These are phyloP conservation scores for Cryptus armator DNA, from an alignment of 2,888 invertebrate genomes.

Conservation along the genomic window DNA sequence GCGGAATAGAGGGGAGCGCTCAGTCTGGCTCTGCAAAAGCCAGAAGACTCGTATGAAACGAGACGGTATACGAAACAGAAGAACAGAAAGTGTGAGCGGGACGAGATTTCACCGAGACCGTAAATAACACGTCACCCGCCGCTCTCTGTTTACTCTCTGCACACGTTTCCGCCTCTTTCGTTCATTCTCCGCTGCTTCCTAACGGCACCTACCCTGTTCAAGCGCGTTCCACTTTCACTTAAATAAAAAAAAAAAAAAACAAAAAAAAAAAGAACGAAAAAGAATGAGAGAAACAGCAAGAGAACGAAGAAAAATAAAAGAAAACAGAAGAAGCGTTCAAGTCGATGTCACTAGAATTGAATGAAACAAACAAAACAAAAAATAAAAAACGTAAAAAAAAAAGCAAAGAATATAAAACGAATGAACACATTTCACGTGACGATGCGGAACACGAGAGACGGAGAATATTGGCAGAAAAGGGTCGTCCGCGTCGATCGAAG, in stretches of 20 bases:
- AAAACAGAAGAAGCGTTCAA: constrained; percentile 43
- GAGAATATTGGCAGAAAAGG: constrained; percentile 62
- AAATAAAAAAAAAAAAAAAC: constrained; percentile 7
- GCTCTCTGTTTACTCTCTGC: constrained; percentile 26
- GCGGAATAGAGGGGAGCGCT: constrained; percentile 22
- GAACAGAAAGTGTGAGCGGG: constrained; percentile 22
- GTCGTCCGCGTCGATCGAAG: constrained; percentile 59
- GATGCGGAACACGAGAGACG: not conserved
- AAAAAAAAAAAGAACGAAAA: constrained; percentile 9
- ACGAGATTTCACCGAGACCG: constrained; percentile 57
- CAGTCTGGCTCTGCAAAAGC: constrained; percentile 15
- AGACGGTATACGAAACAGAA: not conserved
- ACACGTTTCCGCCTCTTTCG: constrained; percentile 17
- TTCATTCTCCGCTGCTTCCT: constrained; percentile 29
- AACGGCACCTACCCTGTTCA: constrained; percentile 13
- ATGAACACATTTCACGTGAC: constrained; percentile 48
- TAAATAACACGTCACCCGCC: constrained; percentile 62
- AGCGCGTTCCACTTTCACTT: constrained; percentile 23
- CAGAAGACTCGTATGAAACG: not conserved
- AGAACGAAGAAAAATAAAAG: constrained; percentile 20
- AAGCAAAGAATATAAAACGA: constrained; percentile 51
- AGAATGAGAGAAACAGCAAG: constrained; percentile 15
- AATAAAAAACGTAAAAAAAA: not conserved
- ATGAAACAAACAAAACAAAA: constrained; percentile 19
- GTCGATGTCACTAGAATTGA: constrained; percentile 52